These are phyloP conservation scores for Drosophila kikkawai DNA, from an alignment of 1,140 invertebrate genomes.

Conservation along the genomic window DNA sequence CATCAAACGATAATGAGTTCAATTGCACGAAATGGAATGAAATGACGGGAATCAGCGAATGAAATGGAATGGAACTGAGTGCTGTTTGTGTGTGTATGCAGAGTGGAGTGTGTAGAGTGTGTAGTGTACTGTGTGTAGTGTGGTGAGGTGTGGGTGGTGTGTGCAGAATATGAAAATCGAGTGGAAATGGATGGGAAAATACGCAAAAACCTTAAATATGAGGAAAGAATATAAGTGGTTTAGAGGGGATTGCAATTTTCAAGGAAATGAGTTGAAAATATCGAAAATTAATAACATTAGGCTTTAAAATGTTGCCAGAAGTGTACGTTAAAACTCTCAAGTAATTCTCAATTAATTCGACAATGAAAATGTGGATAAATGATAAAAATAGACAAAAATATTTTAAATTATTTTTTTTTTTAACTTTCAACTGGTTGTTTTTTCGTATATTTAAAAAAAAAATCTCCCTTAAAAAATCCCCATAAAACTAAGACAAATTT, in stretches of 20 bases:
- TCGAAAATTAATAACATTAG: neutral
- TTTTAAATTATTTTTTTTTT: too few species aligned
- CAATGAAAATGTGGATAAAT: too few species aligned
- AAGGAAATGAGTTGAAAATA: neutral
- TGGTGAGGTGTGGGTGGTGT: neutral
- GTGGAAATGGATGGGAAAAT: neutral
- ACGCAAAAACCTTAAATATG: neutral
- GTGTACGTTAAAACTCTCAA: neutral
- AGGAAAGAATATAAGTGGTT: neutral
- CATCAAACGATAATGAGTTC: constrained; percentile 34
- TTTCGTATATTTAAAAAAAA: too few species aligned
- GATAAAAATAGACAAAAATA: too few species aligned
- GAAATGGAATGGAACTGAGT: constrained; percentile 27
- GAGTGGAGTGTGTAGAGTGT: neutral
- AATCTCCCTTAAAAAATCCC: too few species aligned
- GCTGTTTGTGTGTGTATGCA: neutral
- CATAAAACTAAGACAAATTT: too few species aligned
- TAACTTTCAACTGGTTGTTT: too few species aligned
- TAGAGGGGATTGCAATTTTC: neutral
- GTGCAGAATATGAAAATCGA: constrained; percentile 3
- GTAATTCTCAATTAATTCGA: too few species aligned
- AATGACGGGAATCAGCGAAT: constrained; percentile 20
- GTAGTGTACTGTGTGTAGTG: neutral
- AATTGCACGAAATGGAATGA: constrained; percentile 36
- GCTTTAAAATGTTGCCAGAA: neutral